Conservation (phyloP, 2,113 vertebrate species). For the Phocoena phocoena region DNA sequence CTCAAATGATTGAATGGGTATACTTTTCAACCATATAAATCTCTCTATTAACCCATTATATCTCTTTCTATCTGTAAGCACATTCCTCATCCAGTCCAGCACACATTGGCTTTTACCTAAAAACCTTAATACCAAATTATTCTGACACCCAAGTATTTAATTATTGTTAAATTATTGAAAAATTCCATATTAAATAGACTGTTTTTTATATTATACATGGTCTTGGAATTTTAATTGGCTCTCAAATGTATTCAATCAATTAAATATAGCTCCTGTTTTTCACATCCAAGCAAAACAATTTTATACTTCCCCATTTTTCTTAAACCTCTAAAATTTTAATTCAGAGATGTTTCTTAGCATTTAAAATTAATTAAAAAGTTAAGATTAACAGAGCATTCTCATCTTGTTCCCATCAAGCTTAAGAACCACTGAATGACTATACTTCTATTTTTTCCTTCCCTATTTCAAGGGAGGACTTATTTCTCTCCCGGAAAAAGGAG, state of each 20-base stretch:
- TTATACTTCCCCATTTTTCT: neutral
- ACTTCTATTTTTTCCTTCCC: neutral
- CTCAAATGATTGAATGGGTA: neutral
- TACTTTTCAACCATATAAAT: neutral
- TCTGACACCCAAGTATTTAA: neutral
- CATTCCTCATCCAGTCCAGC: neutral
- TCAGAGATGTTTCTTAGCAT: neutral
- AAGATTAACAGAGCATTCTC: neutral
- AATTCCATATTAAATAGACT: neutral
- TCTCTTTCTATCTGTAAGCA: neutral
- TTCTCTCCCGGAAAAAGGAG: neutral
- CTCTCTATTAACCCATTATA: no score
- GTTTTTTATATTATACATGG: neutral
- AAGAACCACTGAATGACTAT: neutral
- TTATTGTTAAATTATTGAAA: neutral
- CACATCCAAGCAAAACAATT: neutral
- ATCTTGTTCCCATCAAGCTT: neutral
- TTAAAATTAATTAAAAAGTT: neutral
- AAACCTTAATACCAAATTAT: neutral
- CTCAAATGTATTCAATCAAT: neutral
- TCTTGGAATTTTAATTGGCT: neutral
- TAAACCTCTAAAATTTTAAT: neutral
- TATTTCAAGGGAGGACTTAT: neutral
- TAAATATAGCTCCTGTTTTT: neutral
- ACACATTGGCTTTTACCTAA: neutral